Evolutionary conservation across 2,797 vertebrate genomes (phyloP), one percentile per base, ranked within the genome.

Genomic region (Enteromius trimaculatus): DNA sequence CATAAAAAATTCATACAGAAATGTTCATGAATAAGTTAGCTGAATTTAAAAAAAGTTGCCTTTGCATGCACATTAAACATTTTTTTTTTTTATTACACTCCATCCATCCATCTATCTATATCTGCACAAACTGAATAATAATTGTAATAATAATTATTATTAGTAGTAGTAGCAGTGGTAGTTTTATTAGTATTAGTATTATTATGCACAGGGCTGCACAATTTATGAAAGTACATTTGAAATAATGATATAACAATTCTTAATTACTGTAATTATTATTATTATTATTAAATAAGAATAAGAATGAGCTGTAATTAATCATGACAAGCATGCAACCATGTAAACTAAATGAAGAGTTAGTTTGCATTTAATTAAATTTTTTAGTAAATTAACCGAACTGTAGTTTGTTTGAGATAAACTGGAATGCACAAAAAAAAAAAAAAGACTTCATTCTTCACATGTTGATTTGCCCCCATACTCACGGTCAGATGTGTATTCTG

Each of bases 401-500:
- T 42, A 42, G 39, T 42, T 3, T 44, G 10, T 13, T 44, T 44
- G 42, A 11, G 42, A 13, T 44, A 44, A 44, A 44, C 2, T 44
- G 11, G 11, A 44, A 44, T 8, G 42, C 42, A 42, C 39, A 44
- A 10, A 11, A 44, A 44, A 44, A 11, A 44, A 44, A 13, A 3
- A 3, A 13, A 1, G 2, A 44, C 0, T 3, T 3, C 13, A 44
- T 11, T 44, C 42, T 44, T 44, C 42, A 8, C 10, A 3, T 62
- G 42, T 51, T 37, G 11, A 64, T 62, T 4, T 68, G 64, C 47
- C 17, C 9, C 66, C n/a, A 31, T 89, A 97, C 97, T 98, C 93
- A 99, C 98, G 93, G 88, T 99, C 98, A n/a, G 96, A 75, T 29
- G 93, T 83, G 92, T 96, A 98, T 84, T 98, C 97, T 8, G 93